A percentile compares a stretch with the other conserved stretches of the same genome.
Conservation (phyloP, 1,140 invertebrate species). For the Scaptomyza graminum region DNA sequence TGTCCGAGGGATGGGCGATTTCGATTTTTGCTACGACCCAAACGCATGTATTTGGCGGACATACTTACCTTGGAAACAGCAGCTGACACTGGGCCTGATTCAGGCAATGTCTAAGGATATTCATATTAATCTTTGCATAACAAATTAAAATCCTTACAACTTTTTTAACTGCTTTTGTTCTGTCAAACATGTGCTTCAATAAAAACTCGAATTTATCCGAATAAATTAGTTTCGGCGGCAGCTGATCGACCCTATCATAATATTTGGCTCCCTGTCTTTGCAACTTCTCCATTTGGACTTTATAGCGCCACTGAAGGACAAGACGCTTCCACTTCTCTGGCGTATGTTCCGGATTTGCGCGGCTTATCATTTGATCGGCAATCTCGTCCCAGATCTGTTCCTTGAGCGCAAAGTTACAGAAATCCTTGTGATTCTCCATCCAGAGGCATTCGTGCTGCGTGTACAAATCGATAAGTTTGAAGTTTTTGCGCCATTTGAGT, state of each 20-base stretch:
- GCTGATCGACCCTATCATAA: not conserved
- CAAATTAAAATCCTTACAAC: not conserved
- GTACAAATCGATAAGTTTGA: slow-evolving; percentile 58
- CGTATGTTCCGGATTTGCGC: not conserved
- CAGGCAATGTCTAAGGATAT: not conserved
- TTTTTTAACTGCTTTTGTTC: not conserved
- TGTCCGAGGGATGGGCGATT: not conserved
- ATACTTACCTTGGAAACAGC: not conserved
- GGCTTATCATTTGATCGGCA: slow-evolving; percentile 43
- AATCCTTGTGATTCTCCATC: slow-evolving; percentile 57
- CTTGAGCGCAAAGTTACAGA: slow-evolving; percentile 46
- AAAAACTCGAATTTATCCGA: slow-evolving; percentile 42
- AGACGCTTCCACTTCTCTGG: slow-evolving; percentile 49
- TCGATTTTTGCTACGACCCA: slow-evolving; percentile 14
- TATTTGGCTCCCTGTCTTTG: slow-evolving; percentile 20
- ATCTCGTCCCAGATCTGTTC: slow-evolving; percentile 53
- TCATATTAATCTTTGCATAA: not conserved
- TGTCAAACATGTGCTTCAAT: slow-evolving; percentile 47
- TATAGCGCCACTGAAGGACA: slow-evolving; percentile 54
- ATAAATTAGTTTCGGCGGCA: slow-evolving; percentile 27
- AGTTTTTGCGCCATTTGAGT: slow-evolving; percentile 6
- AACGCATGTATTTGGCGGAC: slow-evolving; percentile 13
- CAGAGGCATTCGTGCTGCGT: slow-evolving; percentile 53
- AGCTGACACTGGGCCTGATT: not conserved
- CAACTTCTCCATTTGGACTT: slow-evolving; percentile 39